phyloP scores from a whole-genome alignment of 2,113 vertebrate species.

The Bungarus multicinctus region DNA sequence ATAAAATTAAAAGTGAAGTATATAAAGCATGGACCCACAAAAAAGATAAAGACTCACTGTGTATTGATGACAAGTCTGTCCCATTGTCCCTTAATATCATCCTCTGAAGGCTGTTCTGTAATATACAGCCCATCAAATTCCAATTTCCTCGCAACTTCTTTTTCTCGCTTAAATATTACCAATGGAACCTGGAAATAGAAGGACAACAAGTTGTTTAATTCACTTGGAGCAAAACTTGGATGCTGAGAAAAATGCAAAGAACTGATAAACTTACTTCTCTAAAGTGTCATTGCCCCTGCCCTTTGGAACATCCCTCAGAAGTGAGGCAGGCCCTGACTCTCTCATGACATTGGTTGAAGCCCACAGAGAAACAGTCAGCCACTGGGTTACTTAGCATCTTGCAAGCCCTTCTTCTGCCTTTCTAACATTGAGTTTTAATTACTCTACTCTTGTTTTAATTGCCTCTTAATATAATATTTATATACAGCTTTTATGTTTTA shows the following conservation, averaged over 20 bases:
- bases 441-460: background rate
- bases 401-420: background rate
- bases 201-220: conserved; percentile 46
- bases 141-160: conserved; percentile 94
- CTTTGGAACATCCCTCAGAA: background rate
- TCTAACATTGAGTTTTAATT: background rate
- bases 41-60: conserved; percentile 74
- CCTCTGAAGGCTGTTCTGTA: conserved; percentile 95
- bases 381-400: background rate
- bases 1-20: background rate
- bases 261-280: background rate
- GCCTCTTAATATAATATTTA: background rate
- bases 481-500: background rate
- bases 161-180: conserved; percentile 96
- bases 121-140: conserved; percentile 97
- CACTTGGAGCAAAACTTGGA: conserved; percentile 9
- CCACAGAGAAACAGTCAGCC: background rate
- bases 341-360: background rate
- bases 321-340: background rate
- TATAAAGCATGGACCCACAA: background rate
- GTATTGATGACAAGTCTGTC: conserved; percentile 96
- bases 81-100: conserved; percentile 98
- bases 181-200: conserved; percentile 80
- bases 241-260: conserved; percentile 27
- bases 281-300: background rate